Percentiles rank a stretch among this genome's conserved stretches.
phyloP scores from a whole-genome alignment of 2,113 vertebrate genomes.

The Camelus dromedarius region DNA sequence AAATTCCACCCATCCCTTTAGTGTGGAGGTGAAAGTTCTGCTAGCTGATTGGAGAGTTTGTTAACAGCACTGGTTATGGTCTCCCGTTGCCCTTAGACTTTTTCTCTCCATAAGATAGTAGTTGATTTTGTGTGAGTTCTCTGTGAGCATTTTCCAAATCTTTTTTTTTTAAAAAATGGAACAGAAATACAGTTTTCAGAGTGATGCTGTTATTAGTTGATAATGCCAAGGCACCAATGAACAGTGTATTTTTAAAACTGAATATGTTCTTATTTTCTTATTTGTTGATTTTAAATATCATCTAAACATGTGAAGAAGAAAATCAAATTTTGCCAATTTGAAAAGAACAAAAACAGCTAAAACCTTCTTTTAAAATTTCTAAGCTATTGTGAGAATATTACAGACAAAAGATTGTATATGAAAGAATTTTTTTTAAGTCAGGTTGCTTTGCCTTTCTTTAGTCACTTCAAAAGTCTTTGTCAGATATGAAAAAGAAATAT shows the following conservation, averaged over 20 bases:
- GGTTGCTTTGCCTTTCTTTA: constrained; percentile 75
- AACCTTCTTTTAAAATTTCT: constrained; percentile 76
- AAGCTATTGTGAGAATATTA: constrained; percentile 77
- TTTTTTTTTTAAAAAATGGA: constrained; percentile 20
- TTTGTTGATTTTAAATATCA: constrained; percentile 78
- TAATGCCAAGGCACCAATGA: constrained; percentile 58
- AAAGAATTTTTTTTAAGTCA: constrained; percentile 70
- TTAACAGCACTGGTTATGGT: neutral
- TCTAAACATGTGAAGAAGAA: constrained; percentile 72
- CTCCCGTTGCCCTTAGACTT: neutral
- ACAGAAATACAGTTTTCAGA: constrained; percentile 49
- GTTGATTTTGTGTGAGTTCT: constrained; percentile 7
- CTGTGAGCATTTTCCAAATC: neutral
- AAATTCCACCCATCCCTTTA: neutral
- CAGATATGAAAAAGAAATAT: constrained; percentile 80
- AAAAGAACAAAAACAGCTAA: constrained; percentile 79
- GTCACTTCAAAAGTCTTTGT: constrained; percentile 80
- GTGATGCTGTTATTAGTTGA: constrained; percentile 47
- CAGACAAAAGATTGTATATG: constrained; percentile 79
- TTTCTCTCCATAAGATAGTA: neutral
- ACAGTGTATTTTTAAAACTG: constrained; percentile 64
- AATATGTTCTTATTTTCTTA: constrained; percentile 69
- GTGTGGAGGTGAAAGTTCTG: neutral
- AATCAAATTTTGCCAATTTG: constrained; percentile 78
- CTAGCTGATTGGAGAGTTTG: neutral